Percentiles rank a stretch among this genome's conserved stretches.
Evolutionary conservation across 2,113 vertebrate genomes (phyloP).

Genomic region (Mellivora capensis): DNA sequence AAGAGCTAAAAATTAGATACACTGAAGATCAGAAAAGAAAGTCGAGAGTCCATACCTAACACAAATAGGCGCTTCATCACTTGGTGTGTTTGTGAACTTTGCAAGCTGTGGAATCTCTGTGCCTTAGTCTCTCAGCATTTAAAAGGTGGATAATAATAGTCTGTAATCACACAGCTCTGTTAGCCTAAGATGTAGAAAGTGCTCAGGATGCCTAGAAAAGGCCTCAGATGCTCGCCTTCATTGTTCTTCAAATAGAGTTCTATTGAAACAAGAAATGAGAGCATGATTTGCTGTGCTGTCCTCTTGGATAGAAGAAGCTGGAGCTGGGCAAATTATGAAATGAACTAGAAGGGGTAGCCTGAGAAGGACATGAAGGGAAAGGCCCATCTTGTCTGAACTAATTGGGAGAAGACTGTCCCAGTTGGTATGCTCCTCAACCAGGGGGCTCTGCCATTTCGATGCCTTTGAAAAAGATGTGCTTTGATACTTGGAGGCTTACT

Average conservation of each 20-base stretch:
- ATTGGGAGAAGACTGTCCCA: neutral
- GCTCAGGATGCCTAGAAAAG: neutral
- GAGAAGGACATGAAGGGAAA: neutral
- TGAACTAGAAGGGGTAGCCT: neutral
- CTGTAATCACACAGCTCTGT: neutral
- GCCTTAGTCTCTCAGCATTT: constrained; percentile 23
- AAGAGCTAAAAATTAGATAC: neutral
- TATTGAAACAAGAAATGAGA: neutral
- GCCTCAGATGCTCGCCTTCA: neutral
- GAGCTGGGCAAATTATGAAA: neutral
- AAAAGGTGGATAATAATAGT: neutral
- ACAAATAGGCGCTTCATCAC: neutral
- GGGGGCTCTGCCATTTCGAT: neutral
- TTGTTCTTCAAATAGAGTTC: neutral
- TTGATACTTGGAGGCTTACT: neutral
- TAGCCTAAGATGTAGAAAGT: neutral
- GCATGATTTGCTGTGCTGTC: neutral
- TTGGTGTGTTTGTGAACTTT: neutral
- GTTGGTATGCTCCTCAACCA: neutral
- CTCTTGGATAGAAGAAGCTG: neutral
- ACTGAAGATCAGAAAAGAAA: neutral
- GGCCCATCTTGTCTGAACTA: neutral
- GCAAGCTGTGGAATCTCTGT: neutral
- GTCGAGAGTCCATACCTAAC: neutral
- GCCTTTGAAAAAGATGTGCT: neutral